Percentiles rank a stretch among this genome's conserved stretches.
These are phyloP conservation scores for Drosophila willistoni DNA, from an alignment of 1,140 invertebrate species.

Conservation along the genomic window DNA sequence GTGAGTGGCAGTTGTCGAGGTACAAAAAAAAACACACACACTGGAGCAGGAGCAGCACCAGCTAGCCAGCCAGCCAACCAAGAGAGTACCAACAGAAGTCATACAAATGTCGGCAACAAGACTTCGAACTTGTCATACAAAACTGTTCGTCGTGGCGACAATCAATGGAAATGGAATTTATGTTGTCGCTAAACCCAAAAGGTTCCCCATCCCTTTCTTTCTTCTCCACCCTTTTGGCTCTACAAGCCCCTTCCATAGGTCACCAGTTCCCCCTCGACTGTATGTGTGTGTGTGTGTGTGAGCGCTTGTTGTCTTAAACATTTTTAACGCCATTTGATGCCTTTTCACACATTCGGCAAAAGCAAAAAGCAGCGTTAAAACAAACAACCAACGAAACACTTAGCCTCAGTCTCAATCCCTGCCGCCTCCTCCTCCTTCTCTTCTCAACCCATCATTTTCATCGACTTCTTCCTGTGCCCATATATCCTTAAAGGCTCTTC, in stretches of 20 bases:
- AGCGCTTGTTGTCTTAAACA: constrained; percentile 63
- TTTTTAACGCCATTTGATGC: constrained; percentile 81
- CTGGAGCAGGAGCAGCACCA: not conserved
- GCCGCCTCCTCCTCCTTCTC: constrained; percentile 2
- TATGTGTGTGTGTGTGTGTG: constrained; percentile 13
- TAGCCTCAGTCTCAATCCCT: constrained; percentile 54
- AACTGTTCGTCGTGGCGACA: constrained; percentile 64
- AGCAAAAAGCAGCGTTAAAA: constrained; percentile 62
- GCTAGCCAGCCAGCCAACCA: constrained; percentile 38
- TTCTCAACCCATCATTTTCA: not conserved
- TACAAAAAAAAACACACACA: constrained; percentile 9
- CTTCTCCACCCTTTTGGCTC: not conserved
- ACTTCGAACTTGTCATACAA: constrained; percentile 75
- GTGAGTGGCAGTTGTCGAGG: constrained; percentile 68
- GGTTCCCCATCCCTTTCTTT: constrained; percentile 20
- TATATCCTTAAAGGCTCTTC: constrained; percentile 10
- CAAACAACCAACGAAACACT: constrained; percentile 62
- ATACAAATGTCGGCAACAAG: constrained; percentile 69
- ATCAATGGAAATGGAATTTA: constrained; percentile 81
- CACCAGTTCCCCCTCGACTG: not conserved
- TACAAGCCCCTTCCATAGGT: not conserved
- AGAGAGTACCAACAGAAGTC: constrained; percentile 61
- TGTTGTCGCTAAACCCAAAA: constrained; percentile 31
- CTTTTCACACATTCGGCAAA: constrained; percentile 74
- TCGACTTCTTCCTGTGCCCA: constrained; percentile 11